Base-by-base conservation (phyloP, 2,797 vertebrate species). In the Crocidura indochinensis region DNA sequence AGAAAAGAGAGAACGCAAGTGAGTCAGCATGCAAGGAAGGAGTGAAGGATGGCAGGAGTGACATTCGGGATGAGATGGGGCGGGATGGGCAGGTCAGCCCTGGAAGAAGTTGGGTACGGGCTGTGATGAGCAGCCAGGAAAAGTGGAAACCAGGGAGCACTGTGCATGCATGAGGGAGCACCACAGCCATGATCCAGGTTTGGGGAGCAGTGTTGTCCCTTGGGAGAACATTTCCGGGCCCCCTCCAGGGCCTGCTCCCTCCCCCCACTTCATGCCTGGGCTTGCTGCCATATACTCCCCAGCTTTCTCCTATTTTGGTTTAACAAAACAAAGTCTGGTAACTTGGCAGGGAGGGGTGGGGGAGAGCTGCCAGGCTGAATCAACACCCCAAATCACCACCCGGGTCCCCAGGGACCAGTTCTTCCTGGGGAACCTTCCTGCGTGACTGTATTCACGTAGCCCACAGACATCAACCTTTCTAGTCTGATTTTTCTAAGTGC, bases 281-380 rank as follows among this genome's bases (percentile, higher is more conserved):
- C 96, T 94, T 78, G 31, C 86, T 92, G 96, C 96, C 96, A 94
- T n/a, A 44, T n/a, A 44, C 49, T 80, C 44, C 91, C 51, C 49
- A 93, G 95, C 17, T 90, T 79, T 77, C 93, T 96, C 95, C 97
- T 97, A 96, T 95, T 98, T 97, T 92, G 93, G 92, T 97, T 97
- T 98, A 97, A 95, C 71, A 94, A 96, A 95, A 88, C 86, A 76
- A 85, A 93, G 94, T 89, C 92, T 94, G 83, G 85, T 76, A 89
- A 53, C 72, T 86, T 92, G 91, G 90, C 31, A 2, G 86, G 46
- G 75, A 89, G 68, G 77, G 75, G 27, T 46, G 10, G 60, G 44
- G 79, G 68, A 31, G 72, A 89, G 79, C 74, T 91, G 83, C 92
- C 90, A 92, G 90, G 76, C 87, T 82, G 92, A 64, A 64, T 94